Evolutionary conservation across 2,113 vertebrate genomes (phyloP).

Genomic region (Myotis brandtii): DNA sequence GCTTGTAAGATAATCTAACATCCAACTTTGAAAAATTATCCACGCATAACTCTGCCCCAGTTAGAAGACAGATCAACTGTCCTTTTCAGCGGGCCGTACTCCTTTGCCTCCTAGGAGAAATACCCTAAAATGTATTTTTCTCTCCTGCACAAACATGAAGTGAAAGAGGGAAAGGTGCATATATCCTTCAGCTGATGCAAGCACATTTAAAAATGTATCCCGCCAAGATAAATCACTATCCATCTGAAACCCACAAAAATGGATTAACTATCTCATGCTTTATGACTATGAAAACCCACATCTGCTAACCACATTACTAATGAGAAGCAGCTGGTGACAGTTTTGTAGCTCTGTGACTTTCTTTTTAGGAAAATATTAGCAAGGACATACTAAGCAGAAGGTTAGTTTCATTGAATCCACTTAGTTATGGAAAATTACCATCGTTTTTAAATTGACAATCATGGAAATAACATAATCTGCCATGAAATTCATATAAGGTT

Average conservation of each 20-base stretch:
- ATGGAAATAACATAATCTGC: conserved; percentile 68
- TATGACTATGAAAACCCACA: conserved; percentile 75
- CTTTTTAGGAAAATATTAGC: conserved; percentile 78
- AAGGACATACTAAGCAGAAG: conserved; percentile 58
- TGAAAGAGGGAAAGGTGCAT: conserved; percentile 52
- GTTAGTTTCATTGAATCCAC: conserved; percentile 55
- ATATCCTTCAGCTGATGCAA: conserved; percentile 63
- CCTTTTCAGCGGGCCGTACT: conserved; percentile 12
- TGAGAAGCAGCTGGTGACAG: conserved; percentile 78
- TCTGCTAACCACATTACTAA: conserved; percentile 83
- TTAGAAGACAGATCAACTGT: conserved; percentile 27
- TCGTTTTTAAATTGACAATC: conserved; percentile 63
- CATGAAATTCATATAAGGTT: conserved; percentile 67
- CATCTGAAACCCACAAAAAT: conserved; percentile 74
- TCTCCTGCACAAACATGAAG: conserved; percentile 43
- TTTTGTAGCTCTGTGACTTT: conserved; percentile 70
- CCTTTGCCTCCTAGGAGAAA: conserved; percentile 34
- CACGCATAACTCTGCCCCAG: not conserved
- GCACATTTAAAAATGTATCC: conserved; percentile 66
- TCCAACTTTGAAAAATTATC: conserved; percentile 32
- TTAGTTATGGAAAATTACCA: conserved; percentile 75
- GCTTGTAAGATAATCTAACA: conserved; percentile 37
- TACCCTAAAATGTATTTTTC: conserved; percentile 7
- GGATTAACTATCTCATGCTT: conserved; percentile 75
- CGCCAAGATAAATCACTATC: conserved; percentile 76